Percentiles rank a stretch among this genome's conserved stretches.
Evolutionary conservation across 53 echinoderm and acorn worm species (phyloP).

Genomic region (Mesocentrotus franciscanus): DNA sequence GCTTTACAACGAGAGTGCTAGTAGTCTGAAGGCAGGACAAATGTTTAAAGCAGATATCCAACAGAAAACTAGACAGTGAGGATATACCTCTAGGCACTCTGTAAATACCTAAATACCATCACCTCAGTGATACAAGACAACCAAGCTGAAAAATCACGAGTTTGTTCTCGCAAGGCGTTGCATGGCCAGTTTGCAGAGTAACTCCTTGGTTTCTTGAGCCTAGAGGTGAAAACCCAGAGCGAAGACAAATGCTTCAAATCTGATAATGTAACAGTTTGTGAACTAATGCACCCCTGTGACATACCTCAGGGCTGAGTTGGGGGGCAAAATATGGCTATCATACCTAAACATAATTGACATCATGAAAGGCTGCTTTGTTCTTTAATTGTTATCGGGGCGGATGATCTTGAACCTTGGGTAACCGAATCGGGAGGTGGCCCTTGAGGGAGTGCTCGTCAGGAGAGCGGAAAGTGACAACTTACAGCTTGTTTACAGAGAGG

Average conservation of each 20-base stretch:
- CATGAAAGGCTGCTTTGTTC: conserved; percentile 62
- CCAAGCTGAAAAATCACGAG: conserved; percentile 5
- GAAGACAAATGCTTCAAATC: conserved; percentile 46
- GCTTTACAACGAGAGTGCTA: too few species aligned
- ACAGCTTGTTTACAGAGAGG: conserved; percentile 61
- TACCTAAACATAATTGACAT: conserved; percentile 62
- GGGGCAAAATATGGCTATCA: conserved; percentile 42
- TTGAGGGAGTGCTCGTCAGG: conserved; percentile 25
- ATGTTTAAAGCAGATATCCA: neutral
- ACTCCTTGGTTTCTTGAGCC: neutral
- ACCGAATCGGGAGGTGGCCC: neutral
- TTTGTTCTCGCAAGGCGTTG: neutral
- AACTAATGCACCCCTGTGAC: conserved; percentile 45
- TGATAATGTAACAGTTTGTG: conserved; percentile 14
- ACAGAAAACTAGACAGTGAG: neutral
- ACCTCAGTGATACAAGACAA: neutral
- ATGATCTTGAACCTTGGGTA: conserved; percentile 60
- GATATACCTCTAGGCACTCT: neutral
- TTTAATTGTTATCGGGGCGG: conserved; percentile 48
- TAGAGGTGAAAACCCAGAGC: neutral
- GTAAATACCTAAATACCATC: neutral
- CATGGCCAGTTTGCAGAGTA: too few species aligned
- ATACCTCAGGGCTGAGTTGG: conserved; percentile 38
- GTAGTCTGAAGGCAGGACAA: too few species aligned
- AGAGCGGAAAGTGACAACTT: conserved; percentile 55